Base-by-base conservation (phyloP, 2,113 vertebrate species). In the Furnarius figulus region DNA sequence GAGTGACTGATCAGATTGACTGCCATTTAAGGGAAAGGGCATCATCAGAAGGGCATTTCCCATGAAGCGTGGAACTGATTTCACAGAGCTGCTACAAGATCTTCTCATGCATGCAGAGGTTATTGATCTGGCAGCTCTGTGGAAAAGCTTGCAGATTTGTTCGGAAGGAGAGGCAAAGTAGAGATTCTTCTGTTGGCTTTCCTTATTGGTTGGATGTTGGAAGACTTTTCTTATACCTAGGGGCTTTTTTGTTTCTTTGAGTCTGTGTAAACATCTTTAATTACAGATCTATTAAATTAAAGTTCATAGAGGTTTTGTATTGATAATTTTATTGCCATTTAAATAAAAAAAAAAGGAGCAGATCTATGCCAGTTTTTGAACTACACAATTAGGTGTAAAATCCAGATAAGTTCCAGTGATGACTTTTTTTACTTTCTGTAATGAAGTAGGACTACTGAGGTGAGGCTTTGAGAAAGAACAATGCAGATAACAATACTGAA, bases 291-390 rank as follows among this genome's bases (percentile, higher is more conserved):
- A 86, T 93, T 87, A 83, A 81, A 67, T 50, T 68, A 59, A 89
- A 77, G 24, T 44, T 66, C 39, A 25, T 18, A 56, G 68, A 71
- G 33, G 13, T 40, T 92, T 86, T 86, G 7, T 52, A 88, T 77
- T 87, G 74, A 95, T 66, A 77, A 71, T 90, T 90, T 92, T 63
- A 71, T 77, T 81, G 52, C 30, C 49, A 46, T 65, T 88, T 91
- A 85, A 71, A 83, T 88, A 0, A 50, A 89, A 87, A 79, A 68
- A 70, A 55, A 67, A n/a, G n/a, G n/a, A n/a, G n/a, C n/a, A 76
- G 7, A 21, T 50, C 30, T 75, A 23, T 61, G 30, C 82, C 30
- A 35, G 85, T 59, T 87, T 83, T 73, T 77, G 21, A 91, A 53
- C 12, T 78, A 25, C 28, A 71, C 9, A 53, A 33, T 52, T 71